phyloP scores from a whole-genome alignment of 2,888 invertebrate genomes.

The Tanypteryx hageni region DNA sequence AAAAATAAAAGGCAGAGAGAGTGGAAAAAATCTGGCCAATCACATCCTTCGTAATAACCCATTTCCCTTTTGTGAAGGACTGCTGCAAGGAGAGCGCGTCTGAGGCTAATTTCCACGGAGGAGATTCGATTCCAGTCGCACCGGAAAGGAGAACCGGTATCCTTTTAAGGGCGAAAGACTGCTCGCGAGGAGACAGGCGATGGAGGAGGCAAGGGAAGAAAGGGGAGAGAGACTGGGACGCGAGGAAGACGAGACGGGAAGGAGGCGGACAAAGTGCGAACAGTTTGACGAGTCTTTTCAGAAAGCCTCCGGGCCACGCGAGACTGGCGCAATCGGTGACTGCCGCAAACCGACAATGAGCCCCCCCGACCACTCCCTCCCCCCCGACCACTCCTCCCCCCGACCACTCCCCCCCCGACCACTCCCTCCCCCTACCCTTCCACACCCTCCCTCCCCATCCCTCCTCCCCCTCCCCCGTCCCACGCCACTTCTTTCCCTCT shows the following conservation, averaged over 20 bases:
- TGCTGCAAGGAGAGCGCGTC: background rate
- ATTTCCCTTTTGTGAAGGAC: conserved; percentile 23
- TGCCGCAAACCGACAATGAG: background rate
- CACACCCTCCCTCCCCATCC: background rate
- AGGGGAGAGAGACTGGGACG: background rate
- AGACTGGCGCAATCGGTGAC: background rate
- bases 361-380: background rate
- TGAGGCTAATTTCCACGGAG: background rate
- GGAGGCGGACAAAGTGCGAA: background rate
- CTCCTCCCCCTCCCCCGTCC: background rate
- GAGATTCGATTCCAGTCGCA: conserved; percentile 49
- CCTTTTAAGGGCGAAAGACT: background rate
- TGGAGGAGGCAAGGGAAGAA: background rate
- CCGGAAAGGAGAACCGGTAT: conserved; percentile 48
- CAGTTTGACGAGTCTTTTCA: background rate
- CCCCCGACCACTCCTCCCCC: background rate
- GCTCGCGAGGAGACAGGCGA: conserved; percentile 15
- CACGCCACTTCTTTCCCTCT: background rate
- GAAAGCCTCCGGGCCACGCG: background rate
- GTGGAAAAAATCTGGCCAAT: conserved; percentile 25
- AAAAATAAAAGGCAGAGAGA: background rate
- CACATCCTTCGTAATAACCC: conserved; percentile 15
- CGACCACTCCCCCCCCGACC: too few species aligned
- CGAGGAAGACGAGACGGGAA: background rate
- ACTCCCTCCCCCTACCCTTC: background rate